phyloP scores from a whole-genome alignment of 2,797 vertebrate genomes.

The Orientallactaga sibirica region DNA sequence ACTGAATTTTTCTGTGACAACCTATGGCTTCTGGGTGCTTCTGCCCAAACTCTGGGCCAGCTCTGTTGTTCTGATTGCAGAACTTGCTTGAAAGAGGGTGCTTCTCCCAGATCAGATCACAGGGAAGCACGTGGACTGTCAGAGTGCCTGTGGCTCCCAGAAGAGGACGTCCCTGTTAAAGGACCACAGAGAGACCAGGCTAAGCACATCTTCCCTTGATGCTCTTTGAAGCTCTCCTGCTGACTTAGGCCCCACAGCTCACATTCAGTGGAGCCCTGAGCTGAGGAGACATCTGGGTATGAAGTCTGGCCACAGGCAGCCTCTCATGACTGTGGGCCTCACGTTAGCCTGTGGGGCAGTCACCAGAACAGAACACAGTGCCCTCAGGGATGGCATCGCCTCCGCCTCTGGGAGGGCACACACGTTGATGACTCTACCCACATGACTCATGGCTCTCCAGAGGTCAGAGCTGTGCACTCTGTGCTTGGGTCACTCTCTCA shows the following conservation, averaged over 20 bases:
- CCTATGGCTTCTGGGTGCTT: too few species aligned
- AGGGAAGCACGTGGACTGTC: neutral
- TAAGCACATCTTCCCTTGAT: fast-evolving
- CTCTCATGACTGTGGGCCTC: neutral
- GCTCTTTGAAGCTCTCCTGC: too few species aligned
- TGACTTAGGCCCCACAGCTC: neutral
- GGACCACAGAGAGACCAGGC: neutral
- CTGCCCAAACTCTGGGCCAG: neutral
- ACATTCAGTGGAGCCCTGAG: too few species aligned
- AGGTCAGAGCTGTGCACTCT: too few species aligned
- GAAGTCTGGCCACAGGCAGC: too few species aligned
- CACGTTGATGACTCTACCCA: neutral
- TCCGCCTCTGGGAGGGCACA: neutral
- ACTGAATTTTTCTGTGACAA: too few species aligned
- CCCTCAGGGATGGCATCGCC: neutral
- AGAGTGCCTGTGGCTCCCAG: neutral
- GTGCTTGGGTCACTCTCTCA: fast-evolving
- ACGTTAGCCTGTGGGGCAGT: fast-evolving
- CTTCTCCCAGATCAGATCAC: neutral
- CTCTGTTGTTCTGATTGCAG: neutral
- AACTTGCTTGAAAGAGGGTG: neutral
- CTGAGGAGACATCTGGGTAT: fast-evolving
- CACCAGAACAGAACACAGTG: too few species aligned
- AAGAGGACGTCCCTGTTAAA: neutral
- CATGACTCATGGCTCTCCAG: fast-evolving